phyloP scores from a whole-genome alignment of 2,888 invertebrate species.

The Apodemia mormo region DNA sequence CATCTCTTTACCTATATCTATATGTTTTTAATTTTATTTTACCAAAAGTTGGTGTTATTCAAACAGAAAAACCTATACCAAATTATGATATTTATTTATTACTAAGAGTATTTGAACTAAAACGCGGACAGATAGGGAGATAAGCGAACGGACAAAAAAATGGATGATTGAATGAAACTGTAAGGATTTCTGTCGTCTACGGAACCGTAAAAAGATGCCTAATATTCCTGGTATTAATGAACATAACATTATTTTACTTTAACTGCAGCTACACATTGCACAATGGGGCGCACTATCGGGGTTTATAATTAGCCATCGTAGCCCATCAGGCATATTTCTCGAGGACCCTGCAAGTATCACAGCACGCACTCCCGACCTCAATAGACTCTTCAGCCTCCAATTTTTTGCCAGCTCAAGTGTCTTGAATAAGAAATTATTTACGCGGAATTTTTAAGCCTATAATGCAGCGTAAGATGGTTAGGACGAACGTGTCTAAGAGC shows the following conservation, averaged over 20 bases:
- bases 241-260: neutral
- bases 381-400: slow-evolving; percentile 56
- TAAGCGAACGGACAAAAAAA: no score
- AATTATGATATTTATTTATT: no score
- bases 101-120: no score
- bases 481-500: slow-evolving; percentile 38
- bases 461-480: slow-evolving; percentile 19
- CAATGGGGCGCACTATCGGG: slow-evolving; percentile 42
- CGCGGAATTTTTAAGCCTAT: slow-evolving; percentile 29
- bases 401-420: slow-evolving; percentile 56
- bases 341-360: slow-evolving; percentile 55
- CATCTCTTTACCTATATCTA: no score
- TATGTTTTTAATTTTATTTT: no score
- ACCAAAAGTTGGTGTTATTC: no score
- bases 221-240: neutral
- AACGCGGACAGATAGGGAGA: no score
- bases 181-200: no score
- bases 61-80: no score
- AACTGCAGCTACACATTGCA: slow-evolving; percentile 26
- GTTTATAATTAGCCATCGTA: slow-evolving; percentile 53
- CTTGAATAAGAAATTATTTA: slow-evolving; percentile 59
- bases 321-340: slow-evolving; percentile 45
- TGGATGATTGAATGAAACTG: no score
- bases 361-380: slow-evolving; percentile 56
- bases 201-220: neutral